These are phyloP conservation scores for Dorcus parallelipipedus DNA, from an alignment of 2,888 invertebrate species.

Conservation along the genomic window DNA sequence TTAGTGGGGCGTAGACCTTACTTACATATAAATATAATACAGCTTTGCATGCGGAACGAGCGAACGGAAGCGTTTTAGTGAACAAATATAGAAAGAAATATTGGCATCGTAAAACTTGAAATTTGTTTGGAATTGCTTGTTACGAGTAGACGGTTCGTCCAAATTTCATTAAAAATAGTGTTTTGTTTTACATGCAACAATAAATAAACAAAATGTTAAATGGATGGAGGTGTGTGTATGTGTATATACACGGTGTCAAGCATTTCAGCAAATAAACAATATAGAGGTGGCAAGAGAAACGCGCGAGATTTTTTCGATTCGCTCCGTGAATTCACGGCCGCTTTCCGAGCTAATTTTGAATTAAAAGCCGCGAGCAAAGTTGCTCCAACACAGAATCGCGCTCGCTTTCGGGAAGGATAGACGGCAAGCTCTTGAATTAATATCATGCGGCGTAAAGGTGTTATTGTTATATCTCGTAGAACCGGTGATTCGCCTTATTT, in stretches of 20 bases:
- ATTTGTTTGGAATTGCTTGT: background rate
- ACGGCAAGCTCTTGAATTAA: constrained; percentile 4
- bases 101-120: background rate
- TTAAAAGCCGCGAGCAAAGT: constrained; percentile 32
- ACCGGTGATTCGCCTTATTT: background rate
- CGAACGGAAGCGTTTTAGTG: constrained; percentile 12
- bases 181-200: too few relatives aligned
- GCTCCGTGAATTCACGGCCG: constrained; percentile 25
- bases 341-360: constrained; percentile 34
- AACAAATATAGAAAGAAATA: constrained; percentile 12
- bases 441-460: constrained; percentile 34
- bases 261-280: background rate
- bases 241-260: background rate
- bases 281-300: background rate
- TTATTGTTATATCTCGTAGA: constrained; percentile 23
- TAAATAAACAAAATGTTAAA: too few relatives aligned
- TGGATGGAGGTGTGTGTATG: too few relatives aligned
- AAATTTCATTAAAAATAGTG: too few relatives aligned
- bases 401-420: constrained; percentile 23
- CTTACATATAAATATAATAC: constrained; percentile 10
- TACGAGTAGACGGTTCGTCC: too few relatives aligned
- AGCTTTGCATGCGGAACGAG: constrained; percentile 9
- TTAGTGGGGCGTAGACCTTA: constrained; percentile 15
- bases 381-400: constrained; percentile 31
- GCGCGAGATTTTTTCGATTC: constrained; percentile 7